Percentiles rank a stretch among this genome's conserved stretches.
Evolutionary conservation across 2,888 invertebrate genomes (phyloP).

Genomic region (Rhorus exstirpatorius): DNA sequence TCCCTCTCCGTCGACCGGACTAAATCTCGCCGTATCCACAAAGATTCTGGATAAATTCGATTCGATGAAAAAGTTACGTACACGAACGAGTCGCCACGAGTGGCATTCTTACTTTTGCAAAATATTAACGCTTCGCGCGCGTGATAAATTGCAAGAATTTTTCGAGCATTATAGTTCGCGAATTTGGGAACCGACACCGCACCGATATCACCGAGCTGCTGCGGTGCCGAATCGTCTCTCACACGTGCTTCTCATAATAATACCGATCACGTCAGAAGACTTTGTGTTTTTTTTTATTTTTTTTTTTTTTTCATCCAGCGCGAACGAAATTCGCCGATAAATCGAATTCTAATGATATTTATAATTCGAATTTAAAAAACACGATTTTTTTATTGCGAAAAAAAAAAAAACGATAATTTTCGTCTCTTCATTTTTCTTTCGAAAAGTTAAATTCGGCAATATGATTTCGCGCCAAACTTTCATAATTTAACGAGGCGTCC

Average conservation of each 20-base stretch:
- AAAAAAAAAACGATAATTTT: neutral
- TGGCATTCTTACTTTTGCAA: slow-evolving; percentile 51
- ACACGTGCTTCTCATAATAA: slow-evolving; percentile 43
- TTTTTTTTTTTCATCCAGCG: neutral
- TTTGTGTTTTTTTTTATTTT: slow-evolving; percentile 8
- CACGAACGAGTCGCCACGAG: slow-evolving; percentile 54
- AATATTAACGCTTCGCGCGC: slow-evolving; percentile 64
- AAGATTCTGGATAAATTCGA: slow-evolving; percentile 62
- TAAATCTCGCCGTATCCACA: slow-evolving; percentile 43
- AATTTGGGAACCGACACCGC: slow-evolving; percentile 43
- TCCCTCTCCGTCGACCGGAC: slow-evolving; percentile 32
- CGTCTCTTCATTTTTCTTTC: neutral
- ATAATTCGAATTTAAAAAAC: neutral
- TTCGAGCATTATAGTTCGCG: slow-evolving; percentile 41
- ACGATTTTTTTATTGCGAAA: slow-evolving; percentile 9
- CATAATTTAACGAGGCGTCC: slow-evolving; percentile 57
- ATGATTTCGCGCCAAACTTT: slow-evolving; percentile 37
- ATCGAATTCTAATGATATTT: slow-evolving; percentile 1
- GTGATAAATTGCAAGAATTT: slow-evolving; percentile 64
- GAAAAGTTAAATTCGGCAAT: slow-evolving; percentile 31
- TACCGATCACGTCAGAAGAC: slow-evolving; percentile 17
- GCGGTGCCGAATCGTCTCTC: slow-evolving; percentile 15
- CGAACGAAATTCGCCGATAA: neutral
- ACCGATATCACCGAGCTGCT: neutral
- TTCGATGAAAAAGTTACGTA: slow-evolving; percentile 69